Percentiles rank a stretch among this genome's conserved stretches.
phyloP scores from a whole-genome alignment of 1,140 invertebrate species.

The Lasioglossum albipes region DNA sequence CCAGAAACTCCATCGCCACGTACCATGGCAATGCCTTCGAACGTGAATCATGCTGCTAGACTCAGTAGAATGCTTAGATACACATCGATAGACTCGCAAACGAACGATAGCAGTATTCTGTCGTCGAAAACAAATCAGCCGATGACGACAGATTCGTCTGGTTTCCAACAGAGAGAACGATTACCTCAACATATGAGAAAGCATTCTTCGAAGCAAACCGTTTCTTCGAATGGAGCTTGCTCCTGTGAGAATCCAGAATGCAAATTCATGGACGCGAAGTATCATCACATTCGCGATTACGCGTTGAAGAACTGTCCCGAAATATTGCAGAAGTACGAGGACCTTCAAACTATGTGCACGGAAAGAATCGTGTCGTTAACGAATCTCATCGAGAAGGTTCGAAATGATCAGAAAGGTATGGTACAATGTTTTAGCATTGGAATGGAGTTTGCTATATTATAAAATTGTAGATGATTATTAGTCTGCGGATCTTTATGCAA shows the following conservation, averaged over 20 bases:
- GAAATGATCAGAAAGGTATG: slow-evolving; percentile 70
- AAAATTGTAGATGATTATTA: too few species aligned
- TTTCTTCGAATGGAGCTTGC: slow-evolving; percentile 45
- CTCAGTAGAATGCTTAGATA: slow-evolving; percentile 60
- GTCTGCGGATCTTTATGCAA: too few species aligned
- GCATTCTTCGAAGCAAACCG: neutral
- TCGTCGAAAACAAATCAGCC: slow-evolving; percentile 44
- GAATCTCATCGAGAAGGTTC: slow-evolving; percentile 71
- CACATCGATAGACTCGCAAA: slow-evolving; percentile 20
- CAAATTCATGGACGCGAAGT: slow-evolving; percentile 62
- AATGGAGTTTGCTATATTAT: too few species aligned
- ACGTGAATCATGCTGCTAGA: slow-evolving; percentile 61
- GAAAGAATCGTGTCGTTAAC: slow-evolving; percentile 74
- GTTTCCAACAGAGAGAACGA: neutral
- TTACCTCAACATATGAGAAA: neutral
- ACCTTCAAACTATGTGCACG: slow-evolving; percentile 70
- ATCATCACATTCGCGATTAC: slow-evolving; percentile 54
- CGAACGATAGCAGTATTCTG: slow-evolving; percentile 1
- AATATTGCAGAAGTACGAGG: slow-evolving; percentile 69
- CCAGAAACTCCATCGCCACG: slow-evolving; percentile 76
- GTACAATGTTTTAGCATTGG: neutral
- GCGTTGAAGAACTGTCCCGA: slow-evolving; percentile 66
- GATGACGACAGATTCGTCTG: slow-evolving; percentile 39
- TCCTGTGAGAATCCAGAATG: slow-evolving; percentile 71
- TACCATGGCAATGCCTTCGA: slow-evolving; percentile 73